A percentile compares a stretch with the other conserved stretches of the same genome.
phyloP scores from a whole-genome alignment of 2,888 invertebrate genomes.

The Hemistola chrysoprasaria region DNA sequence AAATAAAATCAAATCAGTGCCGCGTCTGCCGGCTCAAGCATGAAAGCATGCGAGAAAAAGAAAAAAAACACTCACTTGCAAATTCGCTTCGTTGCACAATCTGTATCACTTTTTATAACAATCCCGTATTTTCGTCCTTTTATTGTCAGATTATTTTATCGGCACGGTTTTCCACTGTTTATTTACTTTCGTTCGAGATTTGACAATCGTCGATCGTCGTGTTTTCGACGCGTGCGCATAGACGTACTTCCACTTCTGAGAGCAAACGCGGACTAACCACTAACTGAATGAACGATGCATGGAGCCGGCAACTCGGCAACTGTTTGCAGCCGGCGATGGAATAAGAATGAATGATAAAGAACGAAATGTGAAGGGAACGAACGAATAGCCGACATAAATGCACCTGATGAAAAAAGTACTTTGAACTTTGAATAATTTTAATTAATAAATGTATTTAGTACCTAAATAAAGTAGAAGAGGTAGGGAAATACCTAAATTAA shows the following conservation, averaged over 20 bases:
- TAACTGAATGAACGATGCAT: conserved; percentile 38
- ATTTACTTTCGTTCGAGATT: conserved; percentile 67
- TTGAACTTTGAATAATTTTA: no score
- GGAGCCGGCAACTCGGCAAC: conserved; percentile 5
- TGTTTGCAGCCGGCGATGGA: background rate
- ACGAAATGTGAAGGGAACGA: no score
- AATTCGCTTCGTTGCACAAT: conserved; percentile 54
- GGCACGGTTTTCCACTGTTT: conserved; percentile 65
- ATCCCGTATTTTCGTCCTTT: conserved; percentile 7
- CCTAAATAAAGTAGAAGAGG: no score
- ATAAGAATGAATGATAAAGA: conserved; percentile 13
- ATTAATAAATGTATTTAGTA: no score
- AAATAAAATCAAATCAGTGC: conserved; percentile 55
- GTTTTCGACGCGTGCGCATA: conserved; percentile 61
- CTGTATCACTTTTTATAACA: conserved; percentile 31
- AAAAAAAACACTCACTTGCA: conserved; percentile 65
- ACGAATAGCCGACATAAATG: no score
- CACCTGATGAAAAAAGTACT: no score
- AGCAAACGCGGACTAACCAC: conserved; percentile 58
- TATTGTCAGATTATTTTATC: conserved; percentile 29
- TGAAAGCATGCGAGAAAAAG: conserved; percentile 61
- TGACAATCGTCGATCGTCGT: conserved; percentile 51
- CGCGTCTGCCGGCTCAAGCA: conserved; percentile 54
- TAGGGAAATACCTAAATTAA: no score
- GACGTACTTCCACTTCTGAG: conserved; percentile 41